Evolutionary conservation across 2,797 vertebrate genomes (phyloP), one percentile per base, ranked within the genome.

Genomic region (Limnodromus scolopaceus): DNA sequence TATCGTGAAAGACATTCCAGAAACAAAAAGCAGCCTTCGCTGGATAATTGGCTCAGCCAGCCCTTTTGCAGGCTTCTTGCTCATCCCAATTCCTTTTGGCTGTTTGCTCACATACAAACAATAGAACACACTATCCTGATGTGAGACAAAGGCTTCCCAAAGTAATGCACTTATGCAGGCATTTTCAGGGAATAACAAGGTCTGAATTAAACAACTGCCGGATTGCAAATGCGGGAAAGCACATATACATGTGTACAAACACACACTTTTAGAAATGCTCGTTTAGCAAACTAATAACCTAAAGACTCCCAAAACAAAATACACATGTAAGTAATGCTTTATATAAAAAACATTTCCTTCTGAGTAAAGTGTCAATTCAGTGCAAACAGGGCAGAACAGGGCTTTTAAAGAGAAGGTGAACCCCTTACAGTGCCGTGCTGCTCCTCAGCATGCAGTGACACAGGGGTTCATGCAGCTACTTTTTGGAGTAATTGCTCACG

Each of bases 141-240:
- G 61, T 71, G 76, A 86, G 61, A 85, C 72, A 94, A 92, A 95
- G 57, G 77, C 77, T 89, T 91, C 57, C 51, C 46, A 38, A 89
- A 91, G 69, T 65, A 89, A 78, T 25, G 23, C 54, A 87, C 65
- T 92, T 91, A 77, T 64, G 79, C 46, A 75, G 61, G 66, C 90
- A 54, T 85, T 86, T 91, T 93, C 61, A 65, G 84, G 61, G 65
- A 91, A 89, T 51, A 85, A 36, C 36, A 81, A 41, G 1, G 19
- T 84, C 58, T 89, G 85, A 95, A 86, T 92, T 75, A 81, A 92
- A 93, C 25, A 89, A 81, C 65, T 85, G 69, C 76, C 92, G 94
- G 58, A 63, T 58, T 82, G 66, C 82, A 82, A 78, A 86, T 46
- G 57, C 10, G 4, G 54, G 83, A 61, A 77, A 83, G 46, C 63